Base-by-base conservation (phyloP, 2,797 vertebrate species). In the Coregonus ussuriensis region DNA sequence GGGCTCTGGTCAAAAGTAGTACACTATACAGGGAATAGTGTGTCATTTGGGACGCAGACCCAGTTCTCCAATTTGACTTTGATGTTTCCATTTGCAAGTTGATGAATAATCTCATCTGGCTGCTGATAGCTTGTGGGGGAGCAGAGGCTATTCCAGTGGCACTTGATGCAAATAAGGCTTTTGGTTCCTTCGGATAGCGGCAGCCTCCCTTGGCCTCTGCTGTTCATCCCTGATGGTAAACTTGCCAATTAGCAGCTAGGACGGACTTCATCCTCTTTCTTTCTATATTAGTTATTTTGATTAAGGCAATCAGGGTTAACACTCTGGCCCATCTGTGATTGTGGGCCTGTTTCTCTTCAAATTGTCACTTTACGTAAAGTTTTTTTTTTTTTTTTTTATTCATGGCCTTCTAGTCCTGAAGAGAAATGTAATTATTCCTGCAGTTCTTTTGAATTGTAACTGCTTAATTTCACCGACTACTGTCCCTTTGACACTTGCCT, bases 61-160 rank as follows among this genome's bases (percentile, higher is more conserved):
- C n/a, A 25, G 85, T 87, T 87, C 90, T 90, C 91, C 93, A 85
- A 93, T 92, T 94, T 95, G 91, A 93, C 94, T 95, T 89, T 93
- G 93, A 94, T 91, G 87, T 94, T 87, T 93, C 95, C 93, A 93
- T 96, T 96, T 96, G 88, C 93, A 91, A 90, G 87, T 81, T 94
- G 93, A 96, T 96, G 94, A 96, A 91, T 95, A 93, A 95, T 96
- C 93, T 91, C 81, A 90, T 92, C 90, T 85, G 80, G 83, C 29
- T 84, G 82, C 93, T 95, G 95, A 94, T 94, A 88, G 92, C 87
- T 90, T 91, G 86, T 86, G 89, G 89, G 91, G 89, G 90, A 94
- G 91, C 96, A 86, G 85, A 91, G 89, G 93, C 88, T 89, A 77
- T 91, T 79, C 84, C 88, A 89, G 84, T 85, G 88, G 84, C 82